Percentiles rank a stretch among this genome's conserved stretches.
Evolutionary conservation across 1,140 invertebrate genomes (phyloP).

Genomic region (Druon quercuslanigerum): DNA sequence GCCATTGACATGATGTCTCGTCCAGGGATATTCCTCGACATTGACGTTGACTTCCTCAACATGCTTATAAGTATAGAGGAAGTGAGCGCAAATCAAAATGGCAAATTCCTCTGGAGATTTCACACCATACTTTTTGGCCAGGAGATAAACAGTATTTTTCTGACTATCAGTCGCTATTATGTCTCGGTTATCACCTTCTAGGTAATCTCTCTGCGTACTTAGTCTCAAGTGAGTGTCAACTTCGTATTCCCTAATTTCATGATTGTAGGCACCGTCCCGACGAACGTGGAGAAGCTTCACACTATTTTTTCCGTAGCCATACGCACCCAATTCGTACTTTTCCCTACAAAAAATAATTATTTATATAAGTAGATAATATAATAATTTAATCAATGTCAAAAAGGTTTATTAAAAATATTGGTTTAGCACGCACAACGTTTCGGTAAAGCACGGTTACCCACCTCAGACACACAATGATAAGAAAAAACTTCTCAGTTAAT

Average conservation of each 20-base stretch:
- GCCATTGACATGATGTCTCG: constrained; percentile 77
- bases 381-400: no score
- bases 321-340: constrained; percentile 79
- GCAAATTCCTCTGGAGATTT: constrained; percentile 85
- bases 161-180: constrained; percentile 89
- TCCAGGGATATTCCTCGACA: constrained; percentile 85
- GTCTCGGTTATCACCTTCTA: constrained; percentile 81
- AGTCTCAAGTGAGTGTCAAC: constrained; percentile 83
- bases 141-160: constrained; percentile 87
- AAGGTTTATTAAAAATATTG: no score
- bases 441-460: no score
- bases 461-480: no score
- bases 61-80: constrained; percentile 83
- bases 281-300: constrained; percentile 84
- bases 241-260: constrained; percentile 84
- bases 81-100: constrained; percentile 82
- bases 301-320: constrained; percentile 84
- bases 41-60: constrained; percentile 81
- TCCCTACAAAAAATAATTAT: constrained; percentile 43
- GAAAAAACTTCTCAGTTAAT: no score
- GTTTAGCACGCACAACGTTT: no score
- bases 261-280: constrained; percentile 77
- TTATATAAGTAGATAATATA: no score
- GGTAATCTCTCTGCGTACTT: constrained; percentile 81
- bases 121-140: constrained; percentile 86